Evolutionary conservation across 2,113 vertebrate species (phyloP), one percentile per base, ranked within the genome.

Genomic region (Todiramphus chloris): DNA sequence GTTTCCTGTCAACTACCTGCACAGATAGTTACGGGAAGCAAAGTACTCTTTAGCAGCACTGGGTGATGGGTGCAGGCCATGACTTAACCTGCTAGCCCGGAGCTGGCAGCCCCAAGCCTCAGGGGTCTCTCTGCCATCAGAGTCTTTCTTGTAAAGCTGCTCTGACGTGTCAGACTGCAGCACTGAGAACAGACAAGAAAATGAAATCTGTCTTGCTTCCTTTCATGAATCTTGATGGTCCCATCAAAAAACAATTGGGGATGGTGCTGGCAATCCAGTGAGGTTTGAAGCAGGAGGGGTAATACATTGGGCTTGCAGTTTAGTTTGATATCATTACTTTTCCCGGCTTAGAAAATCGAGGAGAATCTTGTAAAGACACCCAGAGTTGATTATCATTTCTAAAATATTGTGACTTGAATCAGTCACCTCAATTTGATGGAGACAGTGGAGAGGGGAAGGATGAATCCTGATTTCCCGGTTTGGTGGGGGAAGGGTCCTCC

Each of bases 391-490:
- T 66, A 83, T 44, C 4, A 37, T 86, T 77, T 59, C 83, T 70
- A 39, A 90, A 93, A 90, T 89, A 87, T 63, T 90, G 56, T 74
- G 68, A 92, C 46, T 93, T 63, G 25, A 81, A 67, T 86, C 72
- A 86, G 25, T 76, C 37, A 30, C 33, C 72, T 88, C 72, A 56
- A 6, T 41, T 48, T 67, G 84, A 67, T 59, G 51, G 37, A 75
- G 50, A 58, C 18, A 9, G 16, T 68, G 39, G 70, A 75, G 72
- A 62, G 44, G 74, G 30, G 41, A 94, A 83, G n/a, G 67, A 79
- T 48, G 59, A 80, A 66, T 80, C 46, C 46, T 33, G 17, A 24
- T 91, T 77, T 90, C 64, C 69, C 41, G 27, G 9, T 27, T 30
- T 17, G 11, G 4, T 48, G 74, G 48, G 48, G 58, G 37, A 84